These are phyloP conservation scores for Coenonympha glycerion DNA, from an alignment of 2,888 invertebrate species.

Conservation along the genomic window DNA sequence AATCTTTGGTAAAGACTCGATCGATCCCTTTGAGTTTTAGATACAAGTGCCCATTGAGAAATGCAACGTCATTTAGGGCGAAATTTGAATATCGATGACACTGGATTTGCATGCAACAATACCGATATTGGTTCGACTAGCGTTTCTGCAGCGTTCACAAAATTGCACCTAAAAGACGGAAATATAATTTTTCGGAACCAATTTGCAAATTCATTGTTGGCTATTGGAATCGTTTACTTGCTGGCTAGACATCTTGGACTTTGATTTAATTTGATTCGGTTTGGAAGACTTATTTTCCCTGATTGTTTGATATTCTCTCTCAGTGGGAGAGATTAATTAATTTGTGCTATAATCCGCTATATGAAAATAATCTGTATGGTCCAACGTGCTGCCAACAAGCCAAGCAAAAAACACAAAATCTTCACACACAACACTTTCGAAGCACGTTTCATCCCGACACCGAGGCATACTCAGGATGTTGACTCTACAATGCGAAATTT, in stretches of 20 bases:
- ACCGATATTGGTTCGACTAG: slow-evolving; percentile 5
- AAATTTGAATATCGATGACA: slow-evolving; percentile 6
- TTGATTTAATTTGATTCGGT: background rate
- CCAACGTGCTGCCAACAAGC: no score
- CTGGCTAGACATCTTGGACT: background rate
- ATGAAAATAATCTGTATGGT: no score
- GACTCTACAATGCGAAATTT: no score
- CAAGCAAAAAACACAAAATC: no score
- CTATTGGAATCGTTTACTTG: background rate
- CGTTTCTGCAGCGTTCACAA: background rate
- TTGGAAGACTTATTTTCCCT: background rate
- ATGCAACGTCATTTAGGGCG: slow-evolving; percentile 5
- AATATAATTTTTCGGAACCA: background rate
- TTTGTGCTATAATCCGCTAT: no score
- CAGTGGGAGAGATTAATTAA: no score
- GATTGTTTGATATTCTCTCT: background rate
- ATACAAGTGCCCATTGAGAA: slow-evolving; percentile 3
- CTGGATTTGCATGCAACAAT: slow-evolving; percentile 19
- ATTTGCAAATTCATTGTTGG: background rate
- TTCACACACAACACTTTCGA: no score
- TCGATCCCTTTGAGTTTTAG: background rate
- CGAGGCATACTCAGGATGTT: no score
- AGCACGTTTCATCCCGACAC: no score
- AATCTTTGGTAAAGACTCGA: no score
- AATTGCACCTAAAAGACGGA: background rate